Evolutionary conservation across 1,140 invertebrate genomes (phyloP), one percentile per base, ranked within the genome.

Genomic region (Drosophila navojoa): DNA sequence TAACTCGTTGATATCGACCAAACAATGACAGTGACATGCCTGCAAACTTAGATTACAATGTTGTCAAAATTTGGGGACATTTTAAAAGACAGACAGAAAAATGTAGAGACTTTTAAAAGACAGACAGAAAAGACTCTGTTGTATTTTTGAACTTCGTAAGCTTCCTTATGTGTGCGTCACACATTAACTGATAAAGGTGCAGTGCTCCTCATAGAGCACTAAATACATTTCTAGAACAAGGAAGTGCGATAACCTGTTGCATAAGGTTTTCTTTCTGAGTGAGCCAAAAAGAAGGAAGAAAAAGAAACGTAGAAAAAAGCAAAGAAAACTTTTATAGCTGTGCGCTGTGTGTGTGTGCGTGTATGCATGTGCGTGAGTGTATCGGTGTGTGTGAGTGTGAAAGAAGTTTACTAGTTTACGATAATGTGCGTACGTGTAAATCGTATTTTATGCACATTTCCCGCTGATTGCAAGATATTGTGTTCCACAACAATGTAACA

Each of bases 381-480:
- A 22, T 1, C 19, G 19, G 47, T 58, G 53, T 61, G 58, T 42
- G 35, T 49, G 47, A 9, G 40, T 27, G 54, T 45, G 45, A 19
- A 27, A 19, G 64, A 89, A 77, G 60, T 89, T 80, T 79, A 69
- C 72, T 80, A 80, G 40, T 84, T 87, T 89, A 87, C 84, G 85
- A 89, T 90, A 90, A 90, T 78, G 81, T 90, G 86, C 86, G 85
- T 90, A 90, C 85, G 85, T 90, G 85, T 90, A 90, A 85, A 90
- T 90, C 85, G 85, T 77, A 90, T 90, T 90, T 90, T 90, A 87
- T 84, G 74, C 67, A 69, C 84, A 87, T 84, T 84, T 55, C 70
- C 69, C 69, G 79, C 85, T 87, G 84, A 87, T 87, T 87, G 84
- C 85, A 77, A 91, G 82, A 87, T 82, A 89, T 87, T 87, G 84